Conservation (phyloP, 2,113 vertebrate species). For the Sphyrna mokarran region DNA sequence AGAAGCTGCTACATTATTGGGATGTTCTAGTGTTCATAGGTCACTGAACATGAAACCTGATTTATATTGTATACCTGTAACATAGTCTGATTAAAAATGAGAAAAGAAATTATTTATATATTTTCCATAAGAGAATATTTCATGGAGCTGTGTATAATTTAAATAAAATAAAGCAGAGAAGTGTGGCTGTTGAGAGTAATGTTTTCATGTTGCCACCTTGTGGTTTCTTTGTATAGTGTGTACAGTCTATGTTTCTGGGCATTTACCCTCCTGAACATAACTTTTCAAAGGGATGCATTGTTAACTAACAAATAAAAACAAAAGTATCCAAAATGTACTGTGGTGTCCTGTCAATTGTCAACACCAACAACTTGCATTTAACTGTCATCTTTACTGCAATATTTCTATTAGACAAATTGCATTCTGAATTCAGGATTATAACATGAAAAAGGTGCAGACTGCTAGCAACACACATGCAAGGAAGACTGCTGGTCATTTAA, state of each 20-base stretch:
- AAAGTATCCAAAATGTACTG: constrained; percentile 63
- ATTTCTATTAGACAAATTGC: too few species aligned
- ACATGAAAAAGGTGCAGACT: not conserved
- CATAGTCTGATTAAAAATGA: constrained; percentile 80
- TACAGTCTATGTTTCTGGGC: constrained; percentile 84
- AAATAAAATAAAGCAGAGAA: constrained; percentile 47
- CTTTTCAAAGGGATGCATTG: constrained; percentile 92
- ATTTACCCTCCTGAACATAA: constrained; percentile 87
- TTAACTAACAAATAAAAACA: constrained; percentile 66
- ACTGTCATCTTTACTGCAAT: not conserved
- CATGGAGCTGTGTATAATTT: constrained; percentile 80
- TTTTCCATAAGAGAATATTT: constrained; percentile 90
- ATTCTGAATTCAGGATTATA: too few species aligned
- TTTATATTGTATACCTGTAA: constrained; percentile 98
- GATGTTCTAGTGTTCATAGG: constrained; percentile 69
- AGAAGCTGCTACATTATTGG: constrained; percentile 71
- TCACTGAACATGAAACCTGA: constrained; percentile 80
- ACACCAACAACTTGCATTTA: not conserved
- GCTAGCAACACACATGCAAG: not conserved
- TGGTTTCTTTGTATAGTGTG: constrained; percentile 76
- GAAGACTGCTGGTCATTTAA: too few species aligned
- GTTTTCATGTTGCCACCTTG: constrained; percentile 57
- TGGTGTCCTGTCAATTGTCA: constrained; percentile 33
- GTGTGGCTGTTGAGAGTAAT: constrained; percentile 40
- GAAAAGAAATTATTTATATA: constrained; percentile 90